phyloP scores from a whole-genome alignment of 2,888 invertebrate species.

The Flabesymbios commensalis region DNA sequence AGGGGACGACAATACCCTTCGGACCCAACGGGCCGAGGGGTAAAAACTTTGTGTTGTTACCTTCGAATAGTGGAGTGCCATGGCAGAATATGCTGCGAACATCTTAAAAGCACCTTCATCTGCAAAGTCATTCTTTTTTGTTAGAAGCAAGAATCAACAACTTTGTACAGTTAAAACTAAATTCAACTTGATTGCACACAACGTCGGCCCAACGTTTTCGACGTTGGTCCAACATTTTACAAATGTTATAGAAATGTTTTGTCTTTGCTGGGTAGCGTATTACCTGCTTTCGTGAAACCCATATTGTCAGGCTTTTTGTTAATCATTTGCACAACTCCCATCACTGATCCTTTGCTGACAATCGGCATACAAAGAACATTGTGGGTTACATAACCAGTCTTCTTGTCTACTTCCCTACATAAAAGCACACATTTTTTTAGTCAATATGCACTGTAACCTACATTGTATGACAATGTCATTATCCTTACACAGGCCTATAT shows the following conservation, averaged over 20 bases:
- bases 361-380: conserved; percentile 53
- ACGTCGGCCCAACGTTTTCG: no score
- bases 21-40: no score
- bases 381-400: conserved; percentile 43
- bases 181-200: no score
- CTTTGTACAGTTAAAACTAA: no score
- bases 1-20: no score
- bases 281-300: conserved; percentile 40
- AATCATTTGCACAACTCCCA: conserved; percentile 48
- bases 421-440: no score
- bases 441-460: no score
- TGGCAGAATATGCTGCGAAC: conserved; percentile 48
- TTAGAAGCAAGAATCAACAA: no score
- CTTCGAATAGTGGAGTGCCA: conserved; percentile 47
- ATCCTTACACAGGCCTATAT: no score
- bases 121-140: conserved; percentile 13
- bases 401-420: conserved; percentile 41
- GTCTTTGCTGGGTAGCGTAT: not conserved
- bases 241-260: no score
- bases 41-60: conserved; percentile 22
- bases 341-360: conserved; percentile 35
- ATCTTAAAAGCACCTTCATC: conserved; percentile 44
- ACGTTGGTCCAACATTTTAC: no score
- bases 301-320: conserved; percentile 38
- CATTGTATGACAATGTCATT: no score